These are phyloP conservation scores for Stylophora pistillata DNA, from an alignment of 64 coral and sea anemone species.

Conservation along the genomic window DNA sequence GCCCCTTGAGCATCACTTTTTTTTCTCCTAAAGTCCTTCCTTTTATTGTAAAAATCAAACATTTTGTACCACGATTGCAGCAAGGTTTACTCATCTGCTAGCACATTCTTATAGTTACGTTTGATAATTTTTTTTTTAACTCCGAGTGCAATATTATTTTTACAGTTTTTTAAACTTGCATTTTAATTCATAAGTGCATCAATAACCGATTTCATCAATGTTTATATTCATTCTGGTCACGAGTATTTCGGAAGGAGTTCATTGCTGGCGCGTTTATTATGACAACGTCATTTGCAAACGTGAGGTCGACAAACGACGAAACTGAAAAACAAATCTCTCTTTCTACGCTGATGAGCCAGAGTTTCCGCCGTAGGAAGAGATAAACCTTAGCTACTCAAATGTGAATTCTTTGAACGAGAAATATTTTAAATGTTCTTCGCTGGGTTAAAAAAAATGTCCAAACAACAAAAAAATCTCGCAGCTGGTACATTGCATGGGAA, in stretches of 20 bases:
- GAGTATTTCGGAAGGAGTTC: conserved; percentile 10
- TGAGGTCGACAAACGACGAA: background rate
- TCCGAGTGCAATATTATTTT: background rate
- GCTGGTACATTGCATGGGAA: conserved; percentile 36
- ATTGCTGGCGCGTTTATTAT: background rate
- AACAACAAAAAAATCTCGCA: background rate
- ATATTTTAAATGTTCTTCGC: background rate
- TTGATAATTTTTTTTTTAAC: background rate
- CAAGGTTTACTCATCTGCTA: background rate
- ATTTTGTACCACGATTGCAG: background rate
- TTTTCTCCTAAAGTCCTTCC: background rate
- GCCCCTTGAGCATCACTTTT: background rate
- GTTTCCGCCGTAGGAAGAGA: background rate
- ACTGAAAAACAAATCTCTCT: background rate
- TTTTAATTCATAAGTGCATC: background rate
- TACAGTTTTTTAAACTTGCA: background rate
- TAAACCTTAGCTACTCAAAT: background rate
- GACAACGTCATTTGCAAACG: conserved; percentile 41
- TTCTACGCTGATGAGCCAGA: background rate
- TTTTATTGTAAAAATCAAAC: background rate
- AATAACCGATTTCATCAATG: background rate
- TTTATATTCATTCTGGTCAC: conserved; percentile 20
- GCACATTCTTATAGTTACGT: background rate
- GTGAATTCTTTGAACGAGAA: background rate
- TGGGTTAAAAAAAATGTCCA: background rate